Percentiles rank a stretch among this genome's conserved stretches.
These are phyloP conservation scores for Clarias magur DNA, from an alignment of 2,113 vertebrate species.

Conservation along the genomic window DNA sequence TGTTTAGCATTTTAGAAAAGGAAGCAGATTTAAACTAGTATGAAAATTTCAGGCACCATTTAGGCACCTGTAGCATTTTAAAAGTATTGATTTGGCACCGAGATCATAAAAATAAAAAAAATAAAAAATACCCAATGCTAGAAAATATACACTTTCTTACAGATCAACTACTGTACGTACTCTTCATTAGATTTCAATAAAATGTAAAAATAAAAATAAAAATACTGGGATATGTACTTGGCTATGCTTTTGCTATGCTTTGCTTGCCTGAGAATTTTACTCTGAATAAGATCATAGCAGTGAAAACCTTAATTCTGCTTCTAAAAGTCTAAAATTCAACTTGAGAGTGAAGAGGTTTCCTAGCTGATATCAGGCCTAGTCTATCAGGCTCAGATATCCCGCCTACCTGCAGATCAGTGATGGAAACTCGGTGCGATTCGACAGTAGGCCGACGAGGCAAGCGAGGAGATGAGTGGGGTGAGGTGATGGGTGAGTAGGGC, in stretches of 20 bases:
- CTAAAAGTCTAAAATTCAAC: background rate
- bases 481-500: conserved; percentile 86
- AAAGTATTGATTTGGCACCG: too few species aligned
- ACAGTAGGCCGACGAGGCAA: conserved; percentile 89
- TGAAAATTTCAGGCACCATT: background rate
- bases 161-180: too few species aligned
- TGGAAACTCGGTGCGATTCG: conserved; percentile 93
- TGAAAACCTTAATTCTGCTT: too few species aligned
- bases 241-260: background rate
- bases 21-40: background rate
- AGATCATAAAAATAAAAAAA: too few species aligned
- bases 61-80: too few species aligned
- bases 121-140: too few species aligned
- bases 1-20: background rate
- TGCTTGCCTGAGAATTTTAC: background rate
- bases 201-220: too few species aligned
- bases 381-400: too few species aligned
- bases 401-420: conserved; percentile 91
- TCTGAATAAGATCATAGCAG: background rate
- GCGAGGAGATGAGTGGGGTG: conserved; percentile 90
- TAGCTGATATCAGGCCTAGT: background rate
- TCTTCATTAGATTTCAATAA: too few species aligned
- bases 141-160: too few species aligned
- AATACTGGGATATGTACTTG: background rate
- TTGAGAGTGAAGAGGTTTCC: background rate